Conservation (phyloP, 2,113 vertebrate genomes). For the Grantiella picta region DNA sequence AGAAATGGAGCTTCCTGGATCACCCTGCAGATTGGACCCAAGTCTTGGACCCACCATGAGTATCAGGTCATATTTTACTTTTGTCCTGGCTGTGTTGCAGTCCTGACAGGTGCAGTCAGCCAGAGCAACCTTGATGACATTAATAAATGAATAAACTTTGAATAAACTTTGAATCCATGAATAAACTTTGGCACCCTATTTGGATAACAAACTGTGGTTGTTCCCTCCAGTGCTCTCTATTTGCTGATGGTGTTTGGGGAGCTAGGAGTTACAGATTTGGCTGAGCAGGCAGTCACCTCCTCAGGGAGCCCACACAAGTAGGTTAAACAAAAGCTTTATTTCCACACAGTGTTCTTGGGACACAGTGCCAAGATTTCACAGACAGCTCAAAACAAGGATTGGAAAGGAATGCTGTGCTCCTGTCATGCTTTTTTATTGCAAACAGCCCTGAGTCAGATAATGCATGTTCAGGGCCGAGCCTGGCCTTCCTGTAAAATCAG, state of each 20-base stretch:
- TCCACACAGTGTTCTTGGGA: background rate
- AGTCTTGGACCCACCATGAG: background rate
- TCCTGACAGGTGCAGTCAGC: background rate
- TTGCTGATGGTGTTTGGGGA: background rate
- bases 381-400: background rate
- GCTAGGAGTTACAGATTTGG: background rate
- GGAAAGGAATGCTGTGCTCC: conserved; percentile 6
- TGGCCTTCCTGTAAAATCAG: background rate
- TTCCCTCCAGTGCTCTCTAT: background rate
- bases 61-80: background rate
- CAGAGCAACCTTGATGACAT: background rate
- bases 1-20: background rate
- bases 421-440: conserved; percentile 5
- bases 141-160: background rate
- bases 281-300: background rate
- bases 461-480: background rate
- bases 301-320: conserved; percentile 57
- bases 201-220: background rate
- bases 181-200: background rate
- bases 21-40: background rate
- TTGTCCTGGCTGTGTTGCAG: background rate
- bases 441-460: conserved; percentile 9
- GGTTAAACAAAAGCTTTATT: conserved; percentile 53
- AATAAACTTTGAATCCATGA: background rate
- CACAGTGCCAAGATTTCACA: background rate